Conservation (phyloP, 2,797 vertebrate species). For the Delichon dasypus region DNA sequence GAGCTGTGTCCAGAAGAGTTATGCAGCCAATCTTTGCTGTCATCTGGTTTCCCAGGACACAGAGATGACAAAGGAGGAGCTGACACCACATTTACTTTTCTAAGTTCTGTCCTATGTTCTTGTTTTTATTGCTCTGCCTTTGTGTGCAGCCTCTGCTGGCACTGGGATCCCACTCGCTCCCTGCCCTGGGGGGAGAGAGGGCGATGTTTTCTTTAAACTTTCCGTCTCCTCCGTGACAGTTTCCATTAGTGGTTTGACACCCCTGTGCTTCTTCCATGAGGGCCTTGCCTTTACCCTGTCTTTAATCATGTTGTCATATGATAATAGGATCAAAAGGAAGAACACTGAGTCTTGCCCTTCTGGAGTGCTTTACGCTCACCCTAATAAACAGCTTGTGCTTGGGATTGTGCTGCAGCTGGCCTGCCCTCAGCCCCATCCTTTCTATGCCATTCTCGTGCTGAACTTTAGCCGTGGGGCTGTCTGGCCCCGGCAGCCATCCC, state of each 20-base stretch:
- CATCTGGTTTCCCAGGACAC: constrained; percentile 42
- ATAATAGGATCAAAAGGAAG: constrained; percentile 69
- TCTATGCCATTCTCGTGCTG: not conserved
- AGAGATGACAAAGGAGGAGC: constrained; percentile 51
- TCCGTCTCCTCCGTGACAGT: constrained; percentile 47
- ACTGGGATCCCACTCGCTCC: not conserved
- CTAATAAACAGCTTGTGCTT: constrained; percentile 65
- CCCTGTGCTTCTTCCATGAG: constrained; percentile 63
- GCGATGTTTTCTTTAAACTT: constrained; percentile 66
- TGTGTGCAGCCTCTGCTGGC: constrained; percentile 39
- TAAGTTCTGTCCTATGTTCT: constrained; percentile 47
- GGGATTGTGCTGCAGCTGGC: constrained; percentile 60
- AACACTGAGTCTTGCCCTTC: constrained; percentile 54
- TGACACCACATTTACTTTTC: constrained; percentile 56
- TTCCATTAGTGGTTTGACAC: constrained; percentile 70
- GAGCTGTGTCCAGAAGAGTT: not conserved
- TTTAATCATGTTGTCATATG: constrained; percentile 70
- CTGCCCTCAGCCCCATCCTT: constrained; percentile 8
- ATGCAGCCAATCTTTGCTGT: constrained; percentile 7
- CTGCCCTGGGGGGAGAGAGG: constrained; percentile 24
- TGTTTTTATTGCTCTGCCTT: constrained; percentile 52
- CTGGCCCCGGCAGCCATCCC: not conserved
- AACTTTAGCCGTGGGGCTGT: not conserved
- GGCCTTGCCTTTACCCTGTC: constrained; percentile 60
- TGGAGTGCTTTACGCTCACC: constrained; percentile 44